Evolutionary conservation across 2,888 invertebrate species (phyloP), one percentile per base, ranked within the genome.

Genomic region (Melangyna quadrimaculata): DNA sequence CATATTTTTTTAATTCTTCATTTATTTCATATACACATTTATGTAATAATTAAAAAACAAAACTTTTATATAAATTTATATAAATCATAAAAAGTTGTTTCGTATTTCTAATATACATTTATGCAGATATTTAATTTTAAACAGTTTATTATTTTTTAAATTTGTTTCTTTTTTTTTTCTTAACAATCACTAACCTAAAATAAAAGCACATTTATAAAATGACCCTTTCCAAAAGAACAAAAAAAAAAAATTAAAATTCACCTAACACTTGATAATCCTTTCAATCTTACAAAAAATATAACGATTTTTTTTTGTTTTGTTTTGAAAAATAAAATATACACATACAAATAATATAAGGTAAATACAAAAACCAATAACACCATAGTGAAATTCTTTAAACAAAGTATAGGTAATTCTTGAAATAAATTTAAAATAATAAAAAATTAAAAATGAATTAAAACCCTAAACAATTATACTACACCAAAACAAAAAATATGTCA

Each of bases 131-230:
- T 19, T 65, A 22, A 43, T 53, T 59, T 43, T 61, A 14, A 67
- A 67, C 48, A 67, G n/a, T 63, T 53, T 63, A 8, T 19, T 19
- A 48, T n/a, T 51, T 48, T 48, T n/a, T n/a, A n/a, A n/a, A n/a
- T n/a, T n/a, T n/a, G n/a, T n/a, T n/a, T n/a, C n/a, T n/a, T n/a
- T 57, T 48, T 40, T 29, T 32, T 57, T 53, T 61, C 27, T 74
- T 69, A 61, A 22, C 67, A 75, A 83, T 84, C 75, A 86, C 78
- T 80, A 87, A 80, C 77, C 80, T 84, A 83, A 86, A 65, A 55
- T 67, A 78, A 86, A 87, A 87, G 87, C 87, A 86, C 87, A 87
- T 87, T 87, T 83, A 87, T 80, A 63, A 83, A 87, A 83, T 80
- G 80, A 87, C 81, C 86, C 86, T 79, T 87, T 87, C 78, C 80